A percentile compares a stretch with the other conserved stretches of the same genome.
Evolutionary conservation across 2,888 invertebrate genomes (phyloP).

Genomic region (Epinotia bilunana): DNA sequence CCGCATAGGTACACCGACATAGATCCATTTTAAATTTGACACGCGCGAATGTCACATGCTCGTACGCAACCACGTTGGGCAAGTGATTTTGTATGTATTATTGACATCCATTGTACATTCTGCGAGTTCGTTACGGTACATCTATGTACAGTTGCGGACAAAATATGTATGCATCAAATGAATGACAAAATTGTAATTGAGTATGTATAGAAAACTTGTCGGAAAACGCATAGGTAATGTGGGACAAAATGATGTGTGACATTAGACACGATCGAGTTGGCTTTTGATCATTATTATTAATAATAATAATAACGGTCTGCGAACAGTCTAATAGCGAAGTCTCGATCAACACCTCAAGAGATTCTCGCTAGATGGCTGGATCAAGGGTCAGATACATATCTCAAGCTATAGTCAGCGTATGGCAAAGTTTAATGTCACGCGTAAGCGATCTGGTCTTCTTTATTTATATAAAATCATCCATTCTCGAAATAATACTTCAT

Average conservation of each 20-base stretch:
- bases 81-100: constrained; percentile 54
- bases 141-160: constrained; percentile 38
- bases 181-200: constrained; percentile 26
- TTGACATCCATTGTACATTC: constrained; percentile 47
- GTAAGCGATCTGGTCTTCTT: too few relatives aligned
- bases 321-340: too few relatives aligned
- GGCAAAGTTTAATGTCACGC: too few relatives aligned
- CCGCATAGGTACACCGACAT: constrained; percentile 22
- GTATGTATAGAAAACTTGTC: constrained; percentile 1
- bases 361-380: too few relatives aligned
- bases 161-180: constrained; percentile 24
- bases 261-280: background rate
- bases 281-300: too few relatives aligned
- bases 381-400: too few relatives aligned
- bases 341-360: too few relatives aligned
- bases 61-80: constrained; percentile 48
- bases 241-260: constrained; percentile 16
- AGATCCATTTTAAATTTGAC: constrained; percentile 38
- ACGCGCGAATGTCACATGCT: constrained; percentile 36
- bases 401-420: too few relatives aligned
- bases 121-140: constrained; percentile 46
- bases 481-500: too few relatives aligned
- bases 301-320: too few relatives aligned
- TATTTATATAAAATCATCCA: too few relatives aligned
- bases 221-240: constrained; percentile 8